Evolutionary conservation across 2,888 invertebrate genomes (phyloP).

Genomic region (Gymnocheta viridis): DNA sequence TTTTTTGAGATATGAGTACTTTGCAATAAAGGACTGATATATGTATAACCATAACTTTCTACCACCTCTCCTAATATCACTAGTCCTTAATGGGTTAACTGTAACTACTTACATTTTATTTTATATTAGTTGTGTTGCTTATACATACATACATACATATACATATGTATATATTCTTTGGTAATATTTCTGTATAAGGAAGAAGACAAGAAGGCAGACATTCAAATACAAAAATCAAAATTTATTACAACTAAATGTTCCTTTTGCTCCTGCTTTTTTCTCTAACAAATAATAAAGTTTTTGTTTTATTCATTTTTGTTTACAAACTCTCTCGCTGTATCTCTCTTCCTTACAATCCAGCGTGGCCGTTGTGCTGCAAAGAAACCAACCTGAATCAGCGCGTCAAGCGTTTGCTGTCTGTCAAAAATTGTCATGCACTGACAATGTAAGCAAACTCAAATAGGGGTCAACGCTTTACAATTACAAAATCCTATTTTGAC

Average conservation of each 20-base stretch:
- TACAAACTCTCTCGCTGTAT: conserved; percentile 33
- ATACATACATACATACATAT: neutral
- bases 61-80: neutral
- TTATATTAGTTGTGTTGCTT: conserved; percentile 51
- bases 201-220: conserved; percentile 43
- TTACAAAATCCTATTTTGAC: no score
- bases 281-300: conserved; percentile 64
- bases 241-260: conserved; percentile 67
- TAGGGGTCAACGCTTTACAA: no score
- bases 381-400: no score
- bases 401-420: no score
- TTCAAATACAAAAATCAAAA: conserved; percentile 33
- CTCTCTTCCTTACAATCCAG: conserved; percentile 7
- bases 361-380: no score
- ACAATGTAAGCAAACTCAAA: no score
- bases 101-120: conserved; percentile 36
- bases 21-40: no score
- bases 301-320: conserved; percentile 59
- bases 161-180: conserved; percentile 12
- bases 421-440: no score
- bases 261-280: conserved; percentile 57
- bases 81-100: conserved; percentile 52
- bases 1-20: no score
- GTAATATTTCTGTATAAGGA: conserved; percentile 49
- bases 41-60: no score